Percentiles rank a stretch among this genome's conserved stretches.
Evolutionary conservation across 2,888 invertebrate genomes (phyloP).

Genomic region (Tiliacea aurago): DNA sequence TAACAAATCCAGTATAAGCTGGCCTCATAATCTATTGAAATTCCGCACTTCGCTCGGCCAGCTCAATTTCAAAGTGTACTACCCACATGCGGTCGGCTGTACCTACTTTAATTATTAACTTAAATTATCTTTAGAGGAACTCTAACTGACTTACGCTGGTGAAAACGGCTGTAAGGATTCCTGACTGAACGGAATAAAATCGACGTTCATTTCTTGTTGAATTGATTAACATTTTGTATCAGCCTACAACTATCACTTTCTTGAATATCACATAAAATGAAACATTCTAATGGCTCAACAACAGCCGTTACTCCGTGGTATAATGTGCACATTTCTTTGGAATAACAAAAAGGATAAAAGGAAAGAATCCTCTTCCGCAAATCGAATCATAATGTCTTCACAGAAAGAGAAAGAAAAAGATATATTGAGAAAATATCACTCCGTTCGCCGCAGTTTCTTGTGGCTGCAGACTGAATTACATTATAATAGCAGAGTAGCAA

Average conservation of each 20-base stretch:
- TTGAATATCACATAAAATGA: neutral
- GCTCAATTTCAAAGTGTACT: neutral
- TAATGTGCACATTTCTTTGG: constrained; percentile 40
- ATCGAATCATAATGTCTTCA: constrained; percentile 65
- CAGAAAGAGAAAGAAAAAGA: constrained; percentile 29
- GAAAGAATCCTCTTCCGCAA: constrained; percentile 48
- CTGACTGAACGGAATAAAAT: neutral
- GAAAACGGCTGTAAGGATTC: neutral
- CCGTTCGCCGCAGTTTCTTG: constrained; percentile 10
- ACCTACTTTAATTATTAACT: neutral
- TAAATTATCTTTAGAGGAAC: neutral
- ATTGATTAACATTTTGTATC: neutral
- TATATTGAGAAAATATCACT: constrained; percentile 48
- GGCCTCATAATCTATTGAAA: neutral
- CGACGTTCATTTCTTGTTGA: neutral
- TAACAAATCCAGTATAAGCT: neutral
- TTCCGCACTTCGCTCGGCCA: neutral
- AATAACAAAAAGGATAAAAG: constrained; percentile 57
- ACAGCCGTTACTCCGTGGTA: constrained; percentile 24
- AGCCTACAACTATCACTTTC: neutral
- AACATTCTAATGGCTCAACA: constrained; percentile 2
- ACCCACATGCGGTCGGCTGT: too few relatives aligned
- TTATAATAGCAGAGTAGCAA: constrained; percentile 22
- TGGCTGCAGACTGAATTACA: constrained; percentile 32
- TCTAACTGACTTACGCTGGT: neutral